Evolutionary conservation across 2,113 vertebrate genomes (phyloP), one percentile per base, ranked within the genome.

Genomic region (Grantiella picta): DNA sequence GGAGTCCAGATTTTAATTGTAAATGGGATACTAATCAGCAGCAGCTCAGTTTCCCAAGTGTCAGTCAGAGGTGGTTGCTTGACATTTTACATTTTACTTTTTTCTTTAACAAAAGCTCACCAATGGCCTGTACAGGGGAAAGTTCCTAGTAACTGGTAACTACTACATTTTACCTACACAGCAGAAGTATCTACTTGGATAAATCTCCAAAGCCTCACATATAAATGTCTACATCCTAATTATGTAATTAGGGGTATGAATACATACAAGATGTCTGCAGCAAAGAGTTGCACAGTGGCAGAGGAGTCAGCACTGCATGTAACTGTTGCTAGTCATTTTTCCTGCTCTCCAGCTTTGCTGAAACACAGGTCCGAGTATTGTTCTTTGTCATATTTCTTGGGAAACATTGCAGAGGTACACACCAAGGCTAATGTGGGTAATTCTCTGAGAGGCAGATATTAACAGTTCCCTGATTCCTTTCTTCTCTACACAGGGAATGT

Each of bases 1-100:
- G 92, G 65, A 97, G 92, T 92, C 75, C 86, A 93, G 93, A 96
- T 97, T 96, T 97, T 97, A 98, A 97, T 94, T 97, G 97, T 97
- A 97, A 97, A 97, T 97, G 86, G 89, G 88, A 92, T 90, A 95
- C 65, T 97, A 92, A 96, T 89, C 95, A 96, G 40, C 82, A 96
- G 82, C 89, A 93, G 52, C 72, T 92, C 60, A 77, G 91, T 93
- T 94, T 97, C 95, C 95, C 96, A 86, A 79, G 95, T 90, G 97
- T 85, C 93, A 95, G 83, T 82, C 94, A 94, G 94, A 97, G 90
- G 91, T 42, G 90, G 89, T 79, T 97, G 54, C 84, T 95, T 97
- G 94, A 94, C 94, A 92, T 94, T 97, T 96, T 96, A 92, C 92
- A 89, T 96, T 97, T 97, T 81, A 96, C 82, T 97, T 93, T 94